Base-by-base conservation (phyloP, 2,888 invertebrate species). In the Euzetes globulus region DNA sequence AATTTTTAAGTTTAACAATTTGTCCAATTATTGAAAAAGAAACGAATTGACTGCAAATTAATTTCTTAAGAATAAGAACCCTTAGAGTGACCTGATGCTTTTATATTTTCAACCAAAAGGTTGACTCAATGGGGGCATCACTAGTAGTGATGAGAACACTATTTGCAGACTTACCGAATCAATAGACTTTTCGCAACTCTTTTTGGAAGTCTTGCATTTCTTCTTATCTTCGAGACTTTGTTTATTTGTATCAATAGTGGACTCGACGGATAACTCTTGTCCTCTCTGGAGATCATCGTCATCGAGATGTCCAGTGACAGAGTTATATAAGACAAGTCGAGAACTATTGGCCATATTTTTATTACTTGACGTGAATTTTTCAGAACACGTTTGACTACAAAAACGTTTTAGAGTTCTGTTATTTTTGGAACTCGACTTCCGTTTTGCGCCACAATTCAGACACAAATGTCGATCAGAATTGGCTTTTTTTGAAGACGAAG, bases 391-490 rank as follows among this genome's bases (percentile, higher is more conserved):
- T 0, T 91, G 89, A 81, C 65, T 65, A 19, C 91, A 92, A 81
- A 89, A 91, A 63, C 90, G 85, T 81, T 90, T 90, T 1, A 37
- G 29, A 15, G 80, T 81, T 70, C 88, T 87, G 79, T 89, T 89
- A 81, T 89, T 90, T 80, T 90, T 87, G 80, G 89, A 88, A 1
- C 86, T 82, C 75, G 86, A 85, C 68, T 86, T 83, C 79, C 87
- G 88, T 22, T 86, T 82, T 78, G 87, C 89, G 45, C 90, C 89
- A 81, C 92, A 92, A 76, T 87, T 86, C 91, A 92, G 50, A 27
- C 50, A 65, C 22, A 55, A n/a, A 50, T 72, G 60, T 55, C 15
- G 1, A 1, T 71, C 47, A 47, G n/a, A n/a, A 17, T 1, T n/a
- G 22, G 71, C 0, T 15, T 50, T 52, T 37, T 15, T 19, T 15